Evolutionary conservation across 1,140 invertebrate genomes (phyloP).

Genomic region (Rhagoletis pomonella): DNA sequence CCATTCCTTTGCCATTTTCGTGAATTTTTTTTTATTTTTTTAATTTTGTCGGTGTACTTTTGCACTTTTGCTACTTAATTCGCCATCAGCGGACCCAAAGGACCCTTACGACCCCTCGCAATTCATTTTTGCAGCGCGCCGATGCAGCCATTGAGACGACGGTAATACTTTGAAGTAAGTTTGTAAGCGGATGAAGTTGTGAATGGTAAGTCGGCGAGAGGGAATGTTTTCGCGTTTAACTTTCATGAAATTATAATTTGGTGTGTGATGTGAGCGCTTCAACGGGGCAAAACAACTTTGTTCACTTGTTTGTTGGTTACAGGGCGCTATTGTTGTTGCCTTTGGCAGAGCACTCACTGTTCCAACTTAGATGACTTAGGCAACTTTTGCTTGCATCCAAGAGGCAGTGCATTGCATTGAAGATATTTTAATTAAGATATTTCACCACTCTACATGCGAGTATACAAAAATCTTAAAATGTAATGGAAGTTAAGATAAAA

Average conservation of each 20-base stretch:
- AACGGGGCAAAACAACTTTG: conserved; percentile 63
- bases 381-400: neutral
- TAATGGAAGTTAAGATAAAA: too few species aligned
- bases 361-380: neutral
- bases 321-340: neutral
- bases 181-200: conserved; percentile 44
- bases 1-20: neutral
- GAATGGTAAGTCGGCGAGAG: conserved; percentile 55
- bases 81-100: conserved; percentile 44
- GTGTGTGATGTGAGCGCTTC: conserved; percentile 71
- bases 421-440: conserved; percentile 11
- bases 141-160: conserved; percentile 19
- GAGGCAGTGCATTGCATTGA: neutral
- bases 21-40: neutral
- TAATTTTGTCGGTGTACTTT: conserved; percentile 46
- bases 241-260: conserved; percentile 74
- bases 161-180: conserved; percentile 42
- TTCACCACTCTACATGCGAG: neutral
- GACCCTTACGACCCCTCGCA: conserved; percentile 41
- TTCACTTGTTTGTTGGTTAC: neutral
- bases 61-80: conserved; percentile 52
- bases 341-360: neutral
- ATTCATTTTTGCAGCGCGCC: conserved; percentile 33
- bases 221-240: conserved; percentile 71
- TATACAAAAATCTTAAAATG: too few species aligned